Conservation (phyloP, 2,888 invertebrate genomes). For the Erebia epiphron region DNA sequence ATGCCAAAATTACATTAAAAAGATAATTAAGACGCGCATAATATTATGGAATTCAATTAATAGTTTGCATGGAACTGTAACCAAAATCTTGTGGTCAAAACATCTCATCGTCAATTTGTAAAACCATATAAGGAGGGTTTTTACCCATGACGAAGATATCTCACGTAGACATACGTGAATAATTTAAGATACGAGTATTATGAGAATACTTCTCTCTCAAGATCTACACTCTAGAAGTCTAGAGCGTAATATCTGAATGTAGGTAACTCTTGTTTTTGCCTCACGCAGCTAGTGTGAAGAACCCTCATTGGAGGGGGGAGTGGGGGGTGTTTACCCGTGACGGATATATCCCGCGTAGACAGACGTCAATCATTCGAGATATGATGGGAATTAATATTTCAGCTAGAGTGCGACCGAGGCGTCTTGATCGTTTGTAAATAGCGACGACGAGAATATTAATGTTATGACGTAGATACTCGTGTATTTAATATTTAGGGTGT, state of each 20-base stretch:
- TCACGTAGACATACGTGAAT: constrained; percentile 79
- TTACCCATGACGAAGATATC: constrained; percentile 79
- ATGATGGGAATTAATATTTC: constrained; percentile 81
- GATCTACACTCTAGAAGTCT: neutral
- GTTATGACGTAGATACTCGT: constrained; percentile 18
- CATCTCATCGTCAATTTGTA: neutral
- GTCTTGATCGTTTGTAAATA: constrained; percentile 52
- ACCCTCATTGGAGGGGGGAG: constrained; percentile 35
- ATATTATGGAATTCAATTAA: too few species aligned
- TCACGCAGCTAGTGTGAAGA: neutral
- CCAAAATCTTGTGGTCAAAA: too few species aligned
- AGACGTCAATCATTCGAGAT: constrained; percentile 77
- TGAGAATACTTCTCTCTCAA: constrained; percentile 71
- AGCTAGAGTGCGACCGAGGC: constrained; percentile 49
- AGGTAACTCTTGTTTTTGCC: neutral
- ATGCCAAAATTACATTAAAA: too few species aligned
- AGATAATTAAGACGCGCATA: too few species aligned
- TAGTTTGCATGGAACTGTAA: too few species aligned
- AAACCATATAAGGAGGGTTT: constrained; percentile 53
- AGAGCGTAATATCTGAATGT: neutral
- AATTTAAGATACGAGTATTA: constrained; percentile 65
- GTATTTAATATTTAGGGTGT: neutral
- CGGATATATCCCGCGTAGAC: constrained; percentile 80
- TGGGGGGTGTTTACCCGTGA: constrained; percentile 72
- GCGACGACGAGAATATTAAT: constrained; percentile 21